Conservation (phyloP, 2,113 vertebrate genomes). For the Podarcis muralis region DNA sequence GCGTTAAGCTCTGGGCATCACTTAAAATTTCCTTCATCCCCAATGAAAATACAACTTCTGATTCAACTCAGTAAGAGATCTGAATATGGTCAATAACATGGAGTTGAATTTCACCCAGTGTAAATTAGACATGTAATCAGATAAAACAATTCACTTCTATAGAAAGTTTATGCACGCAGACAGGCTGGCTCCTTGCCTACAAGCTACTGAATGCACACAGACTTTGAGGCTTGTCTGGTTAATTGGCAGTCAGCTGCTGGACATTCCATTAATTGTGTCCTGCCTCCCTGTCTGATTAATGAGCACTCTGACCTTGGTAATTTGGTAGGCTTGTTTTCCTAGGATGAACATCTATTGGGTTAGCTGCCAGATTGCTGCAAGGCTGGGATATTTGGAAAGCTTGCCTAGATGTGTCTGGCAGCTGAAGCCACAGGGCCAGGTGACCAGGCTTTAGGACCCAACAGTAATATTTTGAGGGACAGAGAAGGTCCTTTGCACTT, state of each 20-base stretch:
- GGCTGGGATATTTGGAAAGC: background rate
- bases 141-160: background rate
- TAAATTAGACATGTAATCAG: background rate
- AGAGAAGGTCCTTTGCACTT: conserved; percentile 12
- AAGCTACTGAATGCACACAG: background rate
- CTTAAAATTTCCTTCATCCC: background rate
- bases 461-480: background rate
- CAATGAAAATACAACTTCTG: background rate
- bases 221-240: background rate
- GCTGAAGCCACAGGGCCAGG: background rate
- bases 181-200: background rate
- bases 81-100: background rate
- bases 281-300: background rate
- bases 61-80: background rate
- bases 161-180: background rate
- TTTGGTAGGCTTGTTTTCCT: background rate
- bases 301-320: background rate
- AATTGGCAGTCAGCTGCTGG: background rate
- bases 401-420: background rate
- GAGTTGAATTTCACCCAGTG: background rate
- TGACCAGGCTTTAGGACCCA: background rate
- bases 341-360: background rate
- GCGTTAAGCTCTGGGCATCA: background rate
- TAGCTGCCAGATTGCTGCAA: conserved; percentile 10
- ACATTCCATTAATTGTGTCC: background rate